A percentile compares a stretch with the other conserved stretches of the same genome.
These are phyloP conservation scores for Mastomys natalensis DNA, from an alignment of 2,113 vertebrate species.

Conservation along the genomic window DNA sequence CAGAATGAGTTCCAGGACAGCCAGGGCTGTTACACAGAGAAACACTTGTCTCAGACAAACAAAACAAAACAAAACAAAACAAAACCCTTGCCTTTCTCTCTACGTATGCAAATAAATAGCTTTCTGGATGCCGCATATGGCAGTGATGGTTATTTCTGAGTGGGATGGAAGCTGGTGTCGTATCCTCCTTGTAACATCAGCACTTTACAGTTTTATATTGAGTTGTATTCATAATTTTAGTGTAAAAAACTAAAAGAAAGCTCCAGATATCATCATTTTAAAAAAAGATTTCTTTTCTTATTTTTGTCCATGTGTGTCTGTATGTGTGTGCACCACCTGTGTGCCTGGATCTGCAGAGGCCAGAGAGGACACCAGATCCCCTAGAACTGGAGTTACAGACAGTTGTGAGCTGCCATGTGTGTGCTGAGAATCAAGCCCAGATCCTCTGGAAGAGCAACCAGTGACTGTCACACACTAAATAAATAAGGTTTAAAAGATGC, in stretches of 20 bases:
- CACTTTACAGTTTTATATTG: not conserved
- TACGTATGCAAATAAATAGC: not conserved
- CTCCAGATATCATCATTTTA: not conserved
- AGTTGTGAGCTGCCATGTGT: not conserved
- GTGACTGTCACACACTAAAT: not conserved
- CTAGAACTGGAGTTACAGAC: not conserved
- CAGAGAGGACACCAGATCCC: not conserved
- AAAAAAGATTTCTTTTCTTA: not conserved
- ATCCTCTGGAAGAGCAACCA: not conserved
- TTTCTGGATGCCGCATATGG: not conserved
- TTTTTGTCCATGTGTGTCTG: not conserved
- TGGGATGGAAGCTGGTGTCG: not conserved
- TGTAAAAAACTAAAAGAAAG: constrained; percentile 12
- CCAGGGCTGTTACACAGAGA: not conserved
- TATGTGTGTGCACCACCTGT: not conserved
- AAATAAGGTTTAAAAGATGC: not conserved
- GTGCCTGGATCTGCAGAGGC: not conserved
- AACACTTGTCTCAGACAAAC: not conserved
- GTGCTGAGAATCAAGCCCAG: not conserved
- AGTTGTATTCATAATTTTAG: not conserved
- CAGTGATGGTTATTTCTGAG: not conserved
- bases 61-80: not conserved
- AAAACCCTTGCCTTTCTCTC: not conserved
- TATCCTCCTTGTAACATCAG: not conserved
- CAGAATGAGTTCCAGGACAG: not conserved